Base-by-base conservation (phyloP, 1,140 invertebrate species). In the Parapsyche elsis region DNA sequence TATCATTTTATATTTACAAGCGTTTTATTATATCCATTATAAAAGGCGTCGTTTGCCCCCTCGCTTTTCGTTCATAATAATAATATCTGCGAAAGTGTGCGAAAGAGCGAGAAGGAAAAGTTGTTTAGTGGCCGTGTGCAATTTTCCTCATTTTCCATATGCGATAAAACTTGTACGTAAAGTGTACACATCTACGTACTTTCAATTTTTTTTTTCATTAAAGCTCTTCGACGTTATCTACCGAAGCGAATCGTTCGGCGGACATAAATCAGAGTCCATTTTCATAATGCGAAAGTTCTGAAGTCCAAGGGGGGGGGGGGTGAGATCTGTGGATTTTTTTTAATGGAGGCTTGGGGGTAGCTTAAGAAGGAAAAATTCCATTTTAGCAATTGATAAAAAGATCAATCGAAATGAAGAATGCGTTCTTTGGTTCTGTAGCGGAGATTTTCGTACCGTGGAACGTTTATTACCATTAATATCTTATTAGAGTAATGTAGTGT, bases 181-280 rank as follows among this genome's bases (percentile, higher is more conserved):
- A 53, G 14, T 5, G 23, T 67, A 12, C 9, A 14, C 24, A 67
- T 24, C 5, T 2, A 23, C 64, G 64, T 26, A 19, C 16, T 26
- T 24, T 19, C 59, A 5, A 23, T 9, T 67, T 73, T 73, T 23
- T 71, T 71, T 71, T 71, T 71, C 67, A 71, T 71, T 71, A 71
- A 30, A 71, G 67, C 30, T 21, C 57, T 53, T 57, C 30, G 53
- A 30, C 49, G 38, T 75, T 75, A 75, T 75, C 73, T 53, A 1
- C 1, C 73, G 46, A 24, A 57, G 16, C 16, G 44, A 75, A 75
- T 75, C 44, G 26, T 75, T 59, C 73, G 21, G 5, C n/a, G 73
- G 73, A 75, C 73, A 75, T 75, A 75, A 75, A 75, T 75, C 73
- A 75, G 53, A 59, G 73, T 75, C 73, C 73, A 75, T 75, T 75